Conservation (phyloP, 2,113 vertebrate genomes). For the Crotalus viridis region DNA sequence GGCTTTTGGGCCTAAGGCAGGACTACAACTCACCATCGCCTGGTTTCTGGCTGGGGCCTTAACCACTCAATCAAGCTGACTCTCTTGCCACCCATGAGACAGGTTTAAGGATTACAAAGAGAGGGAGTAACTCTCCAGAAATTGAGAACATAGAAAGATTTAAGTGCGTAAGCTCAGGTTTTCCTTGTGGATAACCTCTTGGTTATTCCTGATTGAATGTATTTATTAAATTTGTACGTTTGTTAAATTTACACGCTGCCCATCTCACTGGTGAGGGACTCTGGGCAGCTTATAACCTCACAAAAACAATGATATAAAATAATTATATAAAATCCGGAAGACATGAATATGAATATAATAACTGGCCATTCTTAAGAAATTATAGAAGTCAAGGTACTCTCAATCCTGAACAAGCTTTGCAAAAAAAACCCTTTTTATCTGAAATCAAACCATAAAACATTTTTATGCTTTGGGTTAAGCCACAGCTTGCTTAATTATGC, state of each 20-base stretch:
- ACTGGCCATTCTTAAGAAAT: background rate
- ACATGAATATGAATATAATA: background rate
- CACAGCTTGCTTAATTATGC: background rate
- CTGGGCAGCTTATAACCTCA: background rate
- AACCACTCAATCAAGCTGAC: background rate
- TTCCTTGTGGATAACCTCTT: background rate
- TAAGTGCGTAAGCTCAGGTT: background rate
- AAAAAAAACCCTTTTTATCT: background rate
- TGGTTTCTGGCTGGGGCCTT: background rate
- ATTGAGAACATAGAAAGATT: background rate
- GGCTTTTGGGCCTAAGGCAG: background rate
- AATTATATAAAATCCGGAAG: background rate
- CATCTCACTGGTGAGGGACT: background rate
- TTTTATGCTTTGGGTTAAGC: background rate
- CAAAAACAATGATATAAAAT: background rate
- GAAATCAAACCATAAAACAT: background rate
- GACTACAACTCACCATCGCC: background rate
- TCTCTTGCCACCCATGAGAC: background rate
- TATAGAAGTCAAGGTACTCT: background rate
- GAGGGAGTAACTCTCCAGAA: background rate
- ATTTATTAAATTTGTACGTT: background rate
- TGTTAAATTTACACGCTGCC: background rate
- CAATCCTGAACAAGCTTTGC: no score
- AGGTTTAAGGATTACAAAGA: background rate
- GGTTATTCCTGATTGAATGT: background rate